Base-by-base conservation (phyloP, 1,140 invertebrate genomes). In the Drosophila nigrodunni region DNA sequence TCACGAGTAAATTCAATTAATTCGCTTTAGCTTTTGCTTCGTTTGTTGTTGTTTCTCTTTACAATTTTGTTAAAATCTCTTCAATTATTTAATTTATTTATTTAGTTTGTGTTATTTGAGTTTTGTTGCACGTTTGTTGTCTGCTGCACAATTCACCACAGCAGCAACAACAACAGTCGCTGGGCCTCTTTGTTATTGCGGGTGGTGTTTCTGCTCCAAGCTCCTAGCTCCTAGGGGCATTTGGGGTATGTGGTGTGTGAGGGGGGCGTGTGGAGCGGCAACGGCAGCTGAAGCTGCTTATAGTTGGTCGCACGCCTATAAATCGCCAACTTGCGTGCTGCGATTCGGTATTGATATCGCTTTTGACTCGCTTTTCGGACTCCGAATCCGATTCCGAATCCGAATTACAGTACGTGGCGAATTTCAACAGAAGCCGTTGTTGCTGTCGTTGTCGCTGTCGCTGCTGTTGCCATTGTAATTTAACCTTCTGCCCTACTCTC, bases 401-500 rank as follows among this genome's bases (percentile, higher is more conserved):
- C 41, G 50, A 76, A 59, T 65, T 41, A 64, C 70, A 57, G 75
- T 67, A 74, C 62, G 61, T 77, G 75, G 70, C 70, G 75, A 74
- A 74, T 72, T 74, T 62, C 58, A 43, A 72, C 64, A 58, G 57
- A 55, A 39, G 69, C 61, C 54, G 66, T 70, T 62, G 66, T 66
- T 21, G 59, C 62, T 35, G 54, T 13, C 49, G 73, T 74, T 80
- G 82, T 52, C 59, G 74, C 80, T 81, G 44, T 21, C 6, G 81
- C 74, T 81, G 82, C 54, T 58, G 75, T 86, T 82, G 62, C 62
- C 62, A 55, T 80, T 87, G 82, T 88, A 91, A 82, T 85, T 88
- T 90, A 91, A 91, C 87, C 88, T 91, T 91, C 88, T 91, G 82
- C 80, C 88, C 88, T 91, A 91, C 88, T 91, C 88, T 85, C 70